Base-by-base conservation (phyloP, 2,888 invertebrate genomes). In the Athalia rosae region DNA sequence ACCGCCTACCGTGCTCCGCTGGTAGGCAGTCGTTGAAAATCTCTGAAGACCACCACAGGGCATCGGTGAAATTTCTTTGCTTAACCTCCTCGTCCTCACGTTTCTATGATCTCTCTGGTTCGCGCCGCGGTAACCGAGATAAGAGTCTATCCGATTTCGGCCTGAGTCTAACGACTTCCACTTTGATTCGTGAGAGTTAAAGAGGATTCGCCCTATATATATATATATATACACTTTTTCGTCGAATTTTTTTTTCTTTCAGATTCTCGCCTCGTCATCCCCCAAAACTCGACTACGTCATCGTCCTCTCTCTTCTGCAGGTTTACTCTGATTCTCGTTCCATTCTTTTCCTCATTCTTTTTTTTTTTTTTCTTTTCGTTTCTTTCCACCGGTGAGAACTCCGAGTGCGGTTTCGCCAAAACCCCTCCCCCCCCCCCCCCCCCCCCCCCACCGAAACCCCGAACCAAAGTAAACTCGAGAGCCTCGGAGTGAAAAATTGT, bases 281-380 rank as follows among this genome's bases (percentile, higher is more conserved):
- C 67, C 67, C 53, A 48, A 8, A 79, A 80, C 71, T 79, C 78
- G 78, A 41, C 67, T 76, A 78, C 79, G 80, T 79, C 80, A 78
- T 77, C 76, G 71, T 76, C 76, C 76, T 53, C 67, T 56, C 62
- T 69, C 76, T 63, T 50, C 28, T 56, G 28, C n/a, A n/a, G n/a
- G 28, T 28, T 28, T 28, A 28, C 28, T 28, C 28, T 28, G 28
- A 28, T 76, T 64, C 47, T 71, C 62, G 28, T 15, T 59, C 7
- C 28, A 48, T 13, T 59, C 47, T 47, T 43, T 58, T 58, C 15
- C 67, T 77, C 76, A 6, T 4, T 7, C 63, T 63, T 63, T 45
- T 63, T 45, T n/a, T n/a, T n/a, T n/a, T n/a, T n/a, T n/a, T n/a
- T n/a, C n/a, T n/a, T n/a, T n/a, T n/a, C n/a, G n/a, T n/a, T n/a